Evolutionary conservation across 2,113 vertebrate species (phyloP).

Genomic region (Emberiza fucata): DNA sequence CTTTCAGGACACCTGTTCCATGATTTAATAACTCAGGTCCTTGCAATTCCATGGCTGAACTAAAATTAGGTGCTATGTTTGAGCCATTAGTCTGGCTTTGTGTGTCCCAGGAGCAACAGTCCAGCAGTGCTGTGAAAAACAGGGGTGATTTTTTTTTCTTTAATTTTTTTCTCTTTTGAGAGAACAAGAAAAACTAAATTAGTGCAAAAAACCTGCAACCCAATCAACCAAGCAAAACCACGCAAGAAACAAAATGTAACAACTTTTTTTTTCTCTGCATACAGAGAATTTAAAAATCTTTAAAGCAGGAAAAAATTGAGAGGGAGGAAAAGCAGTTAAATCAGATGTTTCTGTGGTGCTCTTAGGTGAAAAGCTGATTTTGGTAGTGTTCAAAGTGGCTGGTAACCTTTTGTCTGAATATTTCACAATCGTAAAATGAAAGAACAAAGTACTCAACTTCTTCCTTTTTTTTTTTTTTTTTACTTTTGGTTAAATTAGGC

Average conservation of each 20-base stretch:
- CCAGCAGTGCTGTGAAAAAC: not conserved
- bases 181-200: not conserved
- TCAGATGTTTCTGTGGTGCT: not conserved
- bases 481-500: not conserved
- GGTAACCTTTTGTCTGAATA: not conserved
- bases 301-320: not conserved
- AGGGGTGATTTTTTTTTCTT: not conserved
- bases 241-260: not conserved
- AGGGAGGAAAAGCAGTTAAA: not conserved
- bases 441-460: accelerated
- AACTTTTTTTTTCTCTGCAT: not conserved
- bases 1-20: not conserved
- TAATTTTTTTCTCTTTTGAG: not conserved
- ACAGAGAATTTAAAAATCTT: not conserved
- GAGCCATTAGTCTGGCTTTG: not conserved
- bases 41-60: not conserved
- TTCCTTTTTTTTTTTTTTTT: not conserved
- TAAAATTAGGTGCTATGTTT: not conserved
- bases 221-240: not conserved
- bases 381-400: not conserved
- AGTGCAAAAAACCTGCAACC: not conserved
- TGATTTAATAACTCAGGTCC: not conserved
- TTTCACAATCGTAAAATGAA: not conserved
- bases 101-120: not conserved
- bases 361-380: not conserved